These are phyloP conservation scores for Burhinus oedicnemus DNA, from an alignment of 2,113 vertebrate species.

Conservation along the genomic window DNA sequence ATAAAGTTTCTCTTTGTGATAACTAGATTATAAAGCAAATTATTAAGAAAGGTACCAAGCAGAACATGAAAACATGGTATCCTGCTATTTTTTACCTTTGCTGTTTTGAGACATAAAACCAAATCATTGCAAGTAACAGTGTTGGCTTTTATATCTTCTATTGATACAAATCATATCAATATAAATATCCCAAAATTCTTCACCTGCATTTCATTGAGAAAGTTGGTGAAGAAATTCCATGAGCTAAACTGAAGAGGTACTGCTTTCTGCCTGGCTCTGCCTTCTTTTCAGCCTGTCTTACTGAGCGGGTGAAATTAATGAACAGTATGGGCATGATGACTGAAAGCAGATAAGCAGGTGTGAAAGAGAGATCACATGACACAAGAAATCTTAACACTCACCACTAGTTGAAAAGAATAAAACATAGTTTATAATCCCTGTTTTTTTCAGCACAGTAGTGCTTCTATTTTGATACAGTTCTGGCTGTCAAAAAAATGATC, in stretches of 20 bases:
- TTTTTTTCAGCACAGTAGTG: not conserved
- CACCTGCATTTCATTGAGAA: not conserved
- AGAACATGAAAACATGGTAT: not conserved
- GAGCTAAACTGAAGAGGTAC: not conserved
- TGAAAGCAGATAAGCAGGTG: not conserved
- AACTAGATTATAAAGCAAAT: not conserved
- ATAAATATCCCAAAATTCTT: not conserved
- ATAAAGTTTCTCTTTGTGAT: not conserved
- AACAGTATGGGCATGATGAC: not conserved
- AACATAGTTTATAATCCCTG: not conserved
- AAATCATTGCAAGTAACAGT: not conserved
- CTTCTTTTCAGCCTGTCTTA: conserved; percentile 29
- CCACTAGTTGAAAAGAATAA: not conserved
- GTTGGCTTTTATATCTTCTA: not conserved
- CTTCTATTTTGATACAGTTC: conserved; percentile 32
- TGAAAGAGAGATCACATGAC: conserved; percentile 5
- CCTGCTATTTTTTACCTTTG: not conserved
- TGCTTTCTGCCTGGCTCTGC: conserved; percentile 2
- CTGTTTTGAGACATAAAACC: not conserved
- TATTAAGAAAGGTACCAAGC: not conserved
- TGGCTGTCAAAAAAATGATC: conserved; percentile 14
- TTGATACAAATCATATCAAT: not conserved
- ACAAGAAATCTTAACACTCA: not conserved
- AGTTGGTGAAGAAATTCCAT: not conserved
- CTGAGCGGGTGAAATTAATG: conserved; percentile 14